These are phyloP conservation scores for Iselma pallidipennis DNA, from an alignment of 2,888 invertebrate genomes.

Conservation along the genomic window DNA sequence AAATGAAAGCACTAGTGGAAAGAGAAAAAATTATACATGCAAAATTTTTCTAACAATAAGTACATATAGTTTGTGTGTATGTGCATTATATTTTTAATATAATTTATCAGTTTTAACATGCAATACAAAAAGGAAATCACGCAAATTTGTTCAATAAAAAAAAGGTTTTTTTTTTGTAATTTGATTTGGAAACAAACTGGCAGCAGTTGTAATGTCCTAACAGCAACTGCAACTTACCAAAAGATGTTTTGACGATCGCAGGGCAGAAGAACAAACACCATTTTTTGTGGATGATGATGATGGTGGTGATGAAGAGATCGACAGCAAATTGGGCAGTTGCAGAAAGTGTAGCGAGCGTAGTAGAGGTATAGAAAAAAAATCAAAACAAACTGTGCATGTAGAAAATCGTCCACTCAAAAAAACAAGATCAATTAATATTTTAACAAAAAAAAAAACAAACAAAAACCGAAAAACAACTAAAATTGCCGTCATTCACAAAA, in stretches of 20 bases:
- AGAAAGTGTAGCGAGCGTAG: conserved; percentile 57
- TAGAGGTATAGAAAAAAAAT: conserved; percentile 58
- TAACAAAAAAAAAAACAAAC: conserved; percentile 35
- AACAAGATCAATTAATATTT: conserved; percentile 17
- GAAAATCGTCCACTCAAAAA: conserved; percentile 51
- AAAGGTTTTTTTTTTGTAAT: too few relatives aligned
- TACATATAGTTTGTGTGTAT: too few relatives aligned
- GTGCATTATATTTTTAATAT: too few relatives aligned
- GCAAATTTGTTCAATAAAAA: too few relatives aligned
- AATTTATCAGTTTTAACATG: neutral
- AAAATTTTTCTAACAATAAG: neutral
- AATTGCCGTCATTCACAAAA: conserved; percentile 10
- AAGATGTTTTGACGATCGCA: conserved; percentile 42
- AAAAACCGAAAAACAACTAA: too few relatives aligned
- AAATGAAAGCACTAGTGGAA: neutral
- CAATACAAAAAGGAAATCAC: neutral
- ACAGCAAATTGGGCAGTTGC: conserved; percentile 53
- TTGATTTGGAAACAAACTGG: neutral
- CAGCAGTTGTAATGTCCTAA: conserved; percentile 8
- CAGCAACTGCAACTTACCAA: conserved; percentile 52
- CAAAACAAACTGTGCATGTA: conserved; percentile 58
- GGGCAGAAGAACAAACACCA: conserved; percentile 39
- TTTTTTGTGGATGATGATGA: neutral
- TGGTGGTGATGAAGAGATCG: conserved; percentile 40
- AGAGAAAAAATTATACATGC: neutral